Evolutionary conservation across 2,113 vertebrate species (phyloP).

Genomic region (Oplegnathus fasciatus): DNA sequence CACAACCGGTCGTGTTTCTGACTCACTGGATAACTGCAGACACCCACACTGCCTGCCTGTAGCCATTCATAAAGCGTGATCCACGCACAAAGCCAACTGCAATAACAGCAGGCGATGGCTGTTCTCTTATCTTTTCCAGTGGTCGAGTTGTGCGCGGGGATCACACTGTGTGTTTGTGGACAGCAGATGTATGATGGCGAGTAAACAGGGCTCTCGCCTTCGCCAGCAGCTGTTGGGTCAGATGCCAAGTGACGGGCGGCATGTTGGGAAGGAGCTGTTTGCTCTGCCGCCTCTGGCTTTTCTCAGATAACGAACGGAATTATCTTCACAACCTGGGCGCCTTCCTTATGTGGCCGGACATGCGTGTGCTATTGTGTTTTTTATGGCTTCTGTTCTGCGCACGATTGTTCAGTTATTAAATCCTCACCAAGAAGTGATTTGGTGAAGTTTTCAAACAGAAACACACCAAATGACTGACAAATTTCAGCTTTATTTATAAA

Average conservation of each 20-base stretch:
- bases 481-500: conserved; percentile 30
- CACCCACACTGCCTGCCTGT: neutral
- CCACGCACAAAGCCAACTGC: neutral
- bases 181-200: conserved; percentile 64
- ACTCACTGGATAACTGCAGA: conserved; percentile 26
- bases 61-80: conserved; percentile 8
- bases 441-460: neutral
- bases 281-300: conserved; percentile 38
- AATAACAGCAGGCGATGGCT: neutral
- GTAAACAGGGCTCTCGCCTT: conserved; percentile 65
- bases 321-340: conserved; percentile 18
- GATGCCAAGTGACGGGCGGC: conserved; percentile 61
- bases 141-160: conserved; percentile 18
- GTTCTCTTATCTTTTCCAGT: conserved; percentile 26
- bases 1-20: neutral
- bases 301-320: conserved; percentile 61
- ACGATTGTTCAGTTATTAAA: neutral
- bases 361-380: neutral
- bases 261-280: conserved; percentile 54
- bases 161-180: conserved; percentile 65
- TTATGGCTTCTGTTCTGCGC: neutral
- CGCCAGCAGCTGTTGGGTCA: conserved; percentile 52
- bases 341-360: neutral
- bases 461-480: neutral
- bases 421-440: too few species aligned